phyloP scores from a whole-genome alignment of 2,797 vertebrate genomes.

The Tenualosa ilisha region DNA sequence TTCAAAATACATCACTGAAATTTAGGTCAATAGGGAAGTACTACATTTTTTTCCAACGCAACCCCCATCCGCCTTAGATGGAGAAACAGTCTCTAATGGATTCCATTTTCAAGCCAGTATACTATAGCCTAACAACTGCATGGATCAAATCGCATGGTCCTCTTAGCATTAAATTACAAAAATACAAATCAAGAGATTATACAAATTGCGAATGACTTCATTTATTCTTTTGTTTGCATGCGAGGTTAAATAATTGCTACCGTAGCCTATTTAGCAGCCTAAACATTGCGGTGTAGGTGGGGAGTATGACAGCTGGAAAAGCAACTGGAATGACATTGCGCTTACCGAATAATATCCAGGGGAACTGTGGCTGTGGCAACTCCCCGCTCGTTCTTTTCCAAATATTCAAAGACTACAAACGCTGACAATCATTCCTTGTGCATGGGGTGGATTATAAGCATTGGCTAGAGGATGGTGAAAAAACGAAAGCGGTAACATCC shows the following conservation, averaged over 20 bases:
- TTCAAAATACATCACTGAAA: constrained; percentile 57
- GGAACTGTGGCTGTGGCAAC: constrained; percentile 66
- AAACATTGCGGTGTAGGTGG: constrained; percentile 41
- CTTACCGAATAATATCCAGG: constrained; percentile 78
- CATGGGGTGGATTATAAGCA: constrained; percentile 49
- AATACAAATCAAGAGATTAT: not conserved
- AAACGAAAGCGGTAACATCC: constrained; percentile 61
- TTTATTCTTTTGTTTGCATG: not conserved
- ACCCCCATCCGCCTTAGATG: constrained; percentile 46
- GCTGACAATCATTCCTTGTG: constrained; percentile 64
- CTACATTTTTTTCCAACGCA: constrained; percentile 41
- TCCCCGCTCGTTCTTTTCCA: constrained; percentile 61
- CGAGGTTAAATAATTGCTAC: not conserved
- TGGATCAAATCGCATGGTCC: constrained; percentile 23
- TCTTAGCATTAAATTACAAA: not conserved
- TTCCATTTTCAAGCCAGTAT: constrained; percentile 50
- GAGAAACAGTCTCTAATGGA: constrained; percentile 59
- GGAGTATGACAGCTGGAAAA: constrained; percentile 49
- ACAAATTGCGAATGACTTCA: not conserved
- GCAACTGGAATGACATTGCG: constrained; percentile 75
- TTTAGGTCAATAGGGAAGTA: constrained; percentile 61
- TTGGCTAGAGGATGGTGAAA: constrained; percentile 46
- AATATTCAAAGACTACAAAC: constrained; percentile 65
- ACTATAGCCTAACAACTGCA: constrained; percentile 33
- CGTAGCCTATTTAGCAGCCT: not conserved